Percentiles rank a stretch among this genome's conserved stretches.
Conservation (phyloP, 1,140 invertebrate species). For the Drosophila sp. region DNA sequence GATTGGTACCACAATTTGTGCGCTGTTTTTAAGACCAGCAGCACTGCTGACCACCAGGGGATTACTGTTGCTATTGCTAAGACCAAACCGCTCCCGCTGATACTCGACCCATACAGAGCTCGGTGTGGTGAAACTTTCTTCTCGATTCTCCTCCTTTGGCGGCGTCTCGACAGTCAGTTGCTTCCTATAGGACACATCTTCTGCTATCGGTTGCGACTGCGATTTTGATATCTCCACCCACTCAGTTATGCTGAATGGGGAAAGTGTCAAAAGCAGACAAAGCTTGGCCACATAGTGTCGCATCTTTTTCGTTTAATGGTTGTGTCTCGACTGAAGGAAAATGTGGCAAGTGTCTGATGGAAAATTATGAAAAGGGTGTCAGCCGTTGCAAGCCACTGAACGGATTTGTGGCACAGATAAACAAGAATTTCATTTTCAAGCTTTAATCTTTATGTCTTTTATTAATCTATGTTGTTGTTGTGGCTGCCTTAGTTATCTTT, state of each 20-base stretch:
- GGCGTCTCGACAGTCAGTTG: constrained; percentile 3
- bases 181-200: background rate
- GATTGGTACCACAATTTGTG: constrained; percentile 44
- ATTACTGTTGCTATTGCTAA: constrained; percentile 40
- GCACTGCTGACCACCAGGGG: constrained; percentile 40
- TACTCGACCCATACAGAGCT: constrained; percentile 75
- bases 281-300: constrained; percentile 24
- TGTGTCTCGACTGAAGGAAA: constrained; percentile 31
- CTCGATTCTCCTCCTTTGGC: background rate
- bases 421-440: constrained; percentile 32
- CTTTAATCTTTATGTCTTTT: constrained; percentile 42
- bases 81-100: constrained; percentile 69
- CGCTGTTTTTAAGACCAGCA: constrained; percentile 41
- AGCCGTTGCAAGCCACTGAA: constrained; percentile 59
- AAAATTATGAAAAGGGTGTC: constrained; percentile 46
- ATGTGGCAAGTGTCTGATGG: background rate
- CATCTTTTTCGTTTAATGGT: constrained; percentile 46
- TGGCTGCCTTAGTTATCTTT: constrained; percentile 12
- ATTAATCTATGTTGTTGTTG: constrained; percentile 24
- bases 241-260: constrained; percentile 30
- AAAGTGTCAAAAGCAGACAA: constrained; percentile 35
- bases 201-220: constrained; percentile 12
- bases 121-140: constrained; percentile 62
- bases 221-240: constrained; percentile 49
- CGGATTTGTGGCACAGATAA: constrained; percentile 14